Evolutionary conservation across 2,888 invertebrate species (phyloP).

Genomic region (Coremacera marginata): DNA sequence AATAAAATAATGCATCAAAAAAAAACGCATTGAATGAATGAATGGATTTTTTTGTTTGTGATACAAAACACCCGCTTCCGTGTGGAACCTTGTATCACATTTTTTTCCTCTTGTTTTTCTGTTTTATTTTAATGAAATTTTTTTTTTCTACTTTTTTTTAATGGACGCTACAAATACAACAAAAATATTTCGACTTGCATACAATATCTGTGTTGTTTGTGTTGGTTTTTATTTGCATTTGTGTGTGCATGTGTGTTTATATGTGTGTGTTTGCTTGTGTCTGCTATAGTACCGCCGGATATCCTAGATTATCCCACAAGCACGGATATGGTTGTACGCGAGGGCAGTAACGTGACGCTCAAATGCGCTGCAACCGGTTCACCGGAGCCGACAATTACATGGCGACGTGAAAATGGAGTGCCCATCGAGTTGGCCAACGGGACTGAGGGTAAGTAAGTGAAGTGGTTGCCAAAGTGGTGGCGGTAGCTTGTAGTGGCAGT

Average conservation of each 20-base stretch:
- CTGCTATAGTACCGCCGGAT: slow-evolving; percentile 82
- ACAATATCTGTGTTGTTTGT: background rate
- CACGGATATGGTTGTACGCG: slow-evolving; percentile 87
- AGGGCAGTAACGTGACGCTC: slow-evolving; percentile 88
- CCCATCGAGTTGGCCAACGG: slow-evolving; percentile 79
- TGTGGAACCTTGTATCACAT: background rate
- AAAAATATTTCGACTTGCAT: too few relatives aligned
- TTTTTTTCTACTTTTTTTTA: background rate
- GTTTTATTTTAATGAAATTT: background rate
- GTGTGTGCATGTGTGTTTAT: background rate
- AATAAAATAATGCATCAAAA: slow-evolving; percentile 20
- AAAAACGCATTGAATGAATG: background rate
- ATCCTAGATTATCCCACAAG: slow-evolving; percentile 88
- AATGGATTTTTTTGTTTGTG: slow-evolving; percentile 16
- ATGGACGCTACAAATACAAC: too few relatives aligned
- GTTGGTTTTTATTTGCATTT: background rate
- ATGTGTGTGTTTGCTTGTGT: slow-evolving; percentile 21
- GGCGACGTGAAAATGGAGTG: slow-evolving; percentile 87
- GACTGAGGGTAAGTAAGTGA: slow-evolving; percentile 74
- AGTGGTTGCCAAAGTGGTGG: background rate
- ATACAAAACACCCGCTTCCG: slow-evolving; percentile 36
- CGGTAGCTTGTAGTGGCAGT: background rate
- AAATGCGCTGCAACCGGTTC: slow-evolving; percentile 90
- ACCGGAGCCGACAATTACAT: slow-evolving; percentile 87
- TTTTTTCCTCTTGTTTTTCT: background rate